Evolutionary conservation across 2,797 vertebrate genomes (phyloP), one percentile per base, ranked within the genome.

Genomic region (Chelonia mydas): DNA sequence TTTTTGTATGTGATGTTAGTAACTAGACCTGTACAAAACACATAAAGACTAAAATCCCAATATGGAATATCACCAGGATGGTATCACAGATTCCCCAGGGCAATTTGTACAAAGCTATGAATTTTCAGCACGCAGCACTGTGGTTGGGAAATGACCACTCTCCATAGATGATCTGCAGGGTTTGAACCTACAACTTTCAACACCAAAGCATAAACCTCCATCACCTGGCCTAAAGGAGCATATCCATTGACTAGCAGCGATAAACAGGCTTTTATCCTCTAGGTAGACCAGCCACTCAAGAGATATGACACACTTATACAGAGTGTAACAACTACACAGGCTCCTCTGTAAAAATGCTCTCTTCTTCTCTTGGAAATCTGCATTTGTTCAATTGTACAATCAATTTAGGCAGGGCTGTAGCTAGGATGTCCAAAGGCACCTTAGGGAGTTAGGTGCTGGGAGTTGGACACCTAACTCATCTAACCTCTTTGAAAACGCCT

Each of bases 1-100:
- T 3, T 76, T 84, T 31, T 12, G 2, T 31, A 0, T 31, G 31
- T 0, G 0, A 11, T 0, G 11, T 41, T 7, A 80, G 50, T 1
- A 3, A 4, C 23, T 1, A 41, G 77, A 89, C 2, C 13, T 0
- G 28, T 83, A 37, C 53, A n/a, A 51, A 87, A 41, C 7, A 8
- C 0, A 21, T 25, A 76, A 84, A 23, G 61, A 65, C 82, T 4
- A 5, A 54, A n/a, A 21, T 0, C 31, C 41, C 19, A 55, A 55
- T 3, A 0, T 41, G 13, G 11, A 50, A 57, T 15, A 3, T 16
- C 0, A 1, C 76, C 21, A 41, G 11, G 37, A 74, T 74, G 11
- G 37, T 76, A 54, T 0, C 31, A 47, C 74, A 3, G 28, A 57
- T 41, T 11, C 53, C 23, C 61, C 0, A 1, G 9, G 87, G 54